phyloP scores from a whole-genome alignment of 2,888 invertebrate species.

The Scrobipalpa costella region DNA sequence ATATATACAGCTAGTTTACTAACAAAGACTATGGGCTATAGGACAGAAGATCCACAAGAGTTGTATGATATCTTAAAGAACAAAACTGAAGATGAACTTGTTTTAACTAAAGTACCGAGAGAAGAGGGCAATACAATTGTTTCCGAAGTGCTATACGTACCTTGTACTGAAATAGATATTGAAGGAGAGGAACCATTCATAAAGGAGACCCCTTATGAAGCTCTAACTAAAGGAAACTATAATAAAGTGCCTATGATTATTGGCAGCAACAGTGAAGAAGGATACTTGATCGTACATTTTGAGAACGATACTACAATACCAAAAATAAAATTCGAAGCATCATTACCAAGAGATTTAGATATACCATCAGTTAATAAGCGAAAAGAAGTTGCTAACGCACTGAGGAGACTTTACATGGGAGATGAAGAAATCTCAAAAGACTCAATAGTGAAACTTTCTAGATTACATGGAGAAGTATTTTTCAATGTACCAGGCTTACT shows the following conservation, averaged over 20 bases:
- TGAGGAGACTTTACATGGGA: conserved; percentile 63
- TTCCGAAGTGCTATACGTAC: conserved; percentile 58
- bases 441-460: conserved; percentile 53
- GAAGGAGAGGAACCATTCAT: conserved; percentile 65
- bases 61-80: conserved; percentile 56
- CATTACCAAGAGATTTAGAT: conserved; percentile 60
- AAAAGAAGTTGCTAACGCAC: conserved; percentile 42
- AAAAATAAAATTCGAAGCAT: conserved; percentile 50
- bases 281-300: conserved; percentile 50
- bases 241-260: conserved; percentile 66
- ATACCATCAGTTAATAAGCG: conserved; percentile 47
- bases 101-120: conserved; percentile 59
- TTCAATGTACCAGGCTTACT: conserved; percentile 51
- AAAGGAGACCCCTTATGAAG: conserved; percentile 54
- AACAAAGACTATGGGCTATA: conserved; percentile 56
- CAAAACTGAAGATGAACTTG: conserved; percentile 55
- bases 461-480: conserved; percentile 53
- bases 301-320: conserved; percentile 56
- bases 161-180: conserved; percentile 57
- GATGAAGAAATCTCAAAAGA: conserved; percentile 52
- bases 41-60: conserved; percentile 53
- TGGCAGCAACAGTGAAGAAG: conserved; percentile 60
- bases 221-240: conserved; percentile 52
- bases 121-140: conserved; percentile 49
- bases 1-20: conserved; percentile 57